Evolutionary conservation across 2,113 vertebrate species (phyloP).

Genomic region (Rutilus rutilus): DNA sequence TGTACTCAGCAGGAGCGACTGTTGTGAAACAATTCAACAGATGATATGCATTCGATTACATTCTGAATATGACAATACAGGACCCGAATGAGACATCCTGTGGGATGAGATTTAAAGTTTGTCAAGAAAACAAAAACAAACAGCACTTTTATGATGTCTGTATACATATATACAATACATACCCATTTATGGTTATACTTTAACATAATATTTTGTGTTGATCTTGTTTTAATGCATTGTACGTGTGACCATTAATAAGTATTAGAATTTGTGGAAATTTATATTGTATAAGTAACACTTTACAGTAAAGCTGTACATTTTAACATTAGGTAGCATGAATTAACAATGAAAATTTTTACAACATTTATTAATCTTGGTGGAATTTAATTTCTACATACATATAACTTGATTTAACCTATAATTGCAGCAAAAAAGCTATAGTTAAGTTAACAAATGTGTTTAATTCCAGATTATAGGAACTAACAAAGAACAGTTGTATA

Average conservation of each 20-base stretch:
- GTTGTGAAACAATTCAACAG: neutral
- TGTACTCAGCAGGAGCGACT: neutral
- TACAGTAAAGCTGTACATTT: no score
- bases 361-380: neutral
- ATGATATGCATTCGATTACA: conserved; percentile 56
- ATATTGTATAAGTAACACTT: no score
- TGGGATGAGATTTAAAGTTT: neutral
- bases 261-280: neutral
- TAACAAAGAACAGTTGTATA: neutral
- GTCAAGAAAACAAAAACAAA: neutral
- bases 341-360: neutral
- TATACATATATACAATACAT: neutral
- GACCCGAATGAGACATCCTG: neutral
- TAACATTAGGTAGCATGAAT: no score
- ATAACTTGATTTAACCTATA: neutral
- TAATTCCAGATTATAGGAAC: neutral
- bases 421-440: neutral
- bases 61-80: conserved; percentile 23
- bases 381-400: neutral
- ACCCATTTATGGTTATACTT: neutral
- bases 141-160: conserved; percentile 3
- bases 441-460: neutral
- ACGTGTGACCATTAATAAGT: neutral
- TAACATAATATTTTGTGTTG: neutral
- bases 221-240: neutral